Evolutionary conservation across 2,888 invertebrate genomes (phyloP), one percentile per base, ranked within the genome.

Genomic region (Hydraecia micacea): DNA sequence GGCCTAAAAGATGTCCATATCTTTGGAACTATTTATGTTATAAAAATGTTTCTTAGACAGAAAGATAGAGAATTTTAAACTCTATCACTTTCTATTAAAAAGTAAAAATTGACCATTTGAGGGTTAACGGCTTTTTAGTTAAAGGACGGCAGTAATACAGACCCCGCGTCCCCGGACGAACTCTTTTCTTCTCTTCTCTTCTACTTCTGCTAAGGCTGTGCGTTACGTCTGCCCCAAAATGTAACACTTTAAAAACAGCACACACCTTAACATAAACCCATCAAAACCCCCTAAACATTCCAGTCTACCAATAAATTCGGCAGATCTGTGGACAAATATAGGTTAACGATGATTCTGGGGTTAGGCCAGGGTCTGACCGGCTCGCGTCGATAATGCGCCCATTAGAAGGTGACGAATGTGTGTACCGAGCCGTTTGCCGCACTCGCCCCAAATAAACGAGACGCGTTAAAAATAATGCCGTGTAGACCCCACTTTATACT

Each of bases 391-490:
- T 86, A 83, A 82, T 86, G 74, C 49, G 73, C 58, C 73, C 81
- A 82, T 88, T 87, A 79, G 63, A 73, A 79, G 77, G 76, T 83
- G 86, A 85, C 79, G 77, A 79, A 87, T 79, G 52, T 81, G 80
- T 80, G 79, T 87, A 83, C 83, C 32, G 58, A 79, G 73, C 76
- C 74, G 75, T 78, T 84, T 68, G 80, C 73, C 82, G 52, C 73
- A 55, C 75, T 75, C 60, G 67, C 65, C 67, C 79, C 69, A 71
- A 84, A 89, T 79, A 85, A 85, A 86, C 71, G 83, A 66, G 74
- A 25, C 58, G 73, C 76, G 80, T 85, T 85, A 86, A 85, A 89
- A 86, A 86, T 89, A 89, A 88, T 79, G 80, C 71, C 55, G 73
- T 71, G 74, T 70, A 67, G 71, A 79, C 72, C 77, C 58, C 36